Base-by-base conservation (phyloP, 2,888 invertebrate genomes). In the Plusia festucae region DNA sequence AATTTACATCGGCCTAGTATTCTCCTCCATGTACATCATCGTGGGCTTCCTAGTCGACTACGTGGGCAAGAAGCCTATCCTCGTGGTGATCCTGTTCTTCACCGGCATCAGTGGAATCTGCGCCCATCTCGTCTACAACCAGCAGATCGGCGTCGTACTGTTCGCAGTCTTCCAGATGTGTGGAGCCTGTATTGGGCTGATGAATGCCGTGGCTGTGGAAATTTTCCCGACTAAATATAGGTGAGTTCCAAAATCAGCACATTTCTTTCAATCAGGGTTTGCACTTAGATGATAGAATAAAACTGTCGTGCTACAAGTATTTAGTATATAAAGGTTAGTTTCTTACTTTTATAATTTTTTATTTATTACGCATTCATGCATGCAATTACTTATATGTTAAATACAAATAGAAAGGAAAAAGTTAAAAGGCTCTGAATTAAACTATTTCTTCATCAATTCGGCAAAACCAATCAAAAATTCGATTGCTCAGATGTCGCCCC, bases 1-100 rank as follows among this genome's bases (percentile, higher is more conserved):
- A 55, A 95, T 97, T 70, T 95, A 96, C 70, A 96, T 97, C 78
- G 97, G 97, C 0, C 91, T 95, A 0, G 95, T 96, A 6, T 97
- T 97, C 82, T 94, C 97, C 24, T 82, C 96, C 0, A 96, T 96
- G 83, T 97, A 97, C 86, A 82, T 97, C 34, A 79, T 96, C 22
- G 96, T 97, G 18, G 96, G 97, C 13, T 96, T 96, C 84, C 90
- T 97, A 0, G 96, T 95, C 0, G 94, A 94, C 85, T 85, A 89
- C 60, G 67, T 94, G 51, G 93, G 93, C 55, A 96, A 97, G 85
- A 96, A 96, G 84, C 87, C 90, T 49, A 92, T 96, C 63, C 86
- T 96, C n/a, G 84, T 96, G 80, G 87, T 90, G 73, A 90, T 90
- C 75, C 90, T 96, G 54, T 60, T 95, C 0, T 65, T 95, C 2